Conservation (phyloP, 1,140 invertebrate species). For the Bombus terrestris region DNA sequence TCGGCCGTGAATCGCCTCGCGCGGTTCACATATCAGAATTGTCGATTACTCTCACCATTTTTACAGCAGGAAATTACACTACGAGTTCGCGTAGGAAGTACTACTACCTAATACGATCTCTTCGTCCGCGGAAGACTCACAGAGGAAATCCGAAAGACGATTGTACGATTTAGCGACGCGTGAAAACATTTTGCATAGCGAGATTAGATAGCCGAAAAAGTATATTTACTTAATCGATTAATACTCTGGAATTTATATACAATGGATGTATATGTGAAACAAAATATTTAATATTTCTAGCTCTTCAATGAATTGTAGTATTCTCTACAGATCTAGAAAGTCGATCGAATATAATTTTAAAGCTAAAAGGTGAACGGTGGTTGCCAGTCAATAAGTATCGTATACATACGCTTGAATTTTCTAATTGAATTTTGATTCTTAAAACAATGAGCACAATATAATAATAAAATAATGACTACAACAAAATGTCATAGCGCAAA, state of each 20-base stretch:
- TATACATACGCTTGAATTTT: not conserved
- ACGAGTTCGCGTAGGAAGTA: conserved; percentile 33
- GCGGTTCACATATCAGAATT: conserved; percentile 56
- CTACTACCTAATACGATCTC: conserved; percentile 26
- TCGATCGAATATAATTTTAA: no score
- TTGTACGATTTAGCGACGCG: not conserved
- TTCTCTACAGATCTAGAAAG: no score
- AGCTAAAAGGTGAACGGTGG: no score
- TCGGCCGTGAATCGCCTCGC: conserved; percentile 46
- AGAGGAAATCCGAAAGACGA: not conserved
- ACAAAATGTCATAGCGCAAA: no score
- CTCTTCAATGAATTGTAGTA: no score
- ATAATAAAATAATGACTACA: no score
- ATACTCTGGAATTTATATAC: not conserved
- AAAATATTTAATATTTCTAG: no score
- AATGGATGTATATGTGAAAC: no score
- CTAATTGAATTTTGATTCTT: not conserved
- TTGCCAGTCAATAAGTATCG: no score
- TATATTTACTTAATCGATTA: not conserved
- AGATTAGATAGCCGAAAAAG: not conserved
- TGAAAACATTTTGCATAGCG: not conserved
- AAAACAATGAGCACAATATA: not conserved
- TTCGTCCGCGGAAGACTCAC: not conserved
- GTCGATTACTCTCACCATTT: conserved; percentile 50
- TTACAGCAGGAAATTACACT: conserved; percentile 65